Conservation (phyloP, 2,113 vertebrate species). For the Rutilus rutilus region DNA sequence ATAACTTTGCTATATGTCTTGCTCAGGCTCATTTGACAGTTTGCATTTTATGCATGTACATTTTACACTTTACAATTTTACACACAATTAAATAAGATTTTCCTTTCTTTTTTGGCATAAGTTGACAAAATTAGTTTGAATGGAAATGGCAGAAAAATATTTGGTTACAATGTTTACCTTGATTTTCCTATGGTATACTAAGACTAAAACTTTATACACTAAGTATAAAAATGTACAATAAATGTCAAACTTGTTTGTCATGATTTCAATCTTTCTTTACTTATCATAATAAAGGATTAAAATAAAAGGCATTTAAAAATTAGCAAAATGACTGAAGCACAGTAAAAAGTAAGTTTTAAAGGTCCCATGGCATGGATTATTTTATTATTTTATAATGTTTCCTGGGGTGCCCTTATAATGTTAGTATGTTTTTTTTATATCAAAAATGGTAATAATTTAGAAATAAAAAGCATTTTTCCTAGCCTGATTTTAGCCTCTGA, state of each 20-base stretch:
- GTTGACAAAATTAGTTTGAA: too few species aligned
- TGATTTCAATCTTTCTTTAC: not conserved
- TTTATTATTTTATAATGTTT: too few species aligned
- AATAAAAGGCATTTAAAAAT: not conserved
- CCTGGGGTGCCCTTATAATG: too few species aligned
- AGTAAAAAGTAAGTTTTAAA: not conserved
- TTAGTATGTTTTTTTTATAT: too few species aligned
- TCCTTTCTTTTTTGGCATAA: too few species aligned
- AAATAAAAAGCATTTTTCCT: too few species aligned
- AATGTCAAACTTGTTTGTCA: not conserved
- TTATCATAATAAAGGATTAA: not conserved
- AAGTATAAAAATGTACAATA: not conserved
- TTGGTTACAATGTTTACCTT: not conserved
- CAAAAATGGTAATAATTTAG: too few species aligned
- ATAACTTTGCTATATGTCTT: too few species aligned
- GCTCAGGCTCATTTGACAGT: not conserved
- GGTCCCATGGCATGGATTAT: too few species aligned
- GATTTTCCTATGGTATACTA: not conserved
- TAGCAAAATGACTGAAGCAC: not conserved
- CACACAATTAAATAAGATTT: not conserved
- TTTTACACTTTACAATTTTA: too few species aligned
- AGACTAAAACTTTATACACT: too few species aligned
- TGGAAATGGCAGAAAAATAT: not conserved
- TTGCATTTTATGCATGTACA: not conserved
- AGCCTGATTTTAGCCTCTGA: too few species aligned